A percentile compares a stretch with the other conserved stretches of the same genome.
Conservation (phyloP, 2,113 vertebrate genomes). For the Piprites chloris region DNA sequence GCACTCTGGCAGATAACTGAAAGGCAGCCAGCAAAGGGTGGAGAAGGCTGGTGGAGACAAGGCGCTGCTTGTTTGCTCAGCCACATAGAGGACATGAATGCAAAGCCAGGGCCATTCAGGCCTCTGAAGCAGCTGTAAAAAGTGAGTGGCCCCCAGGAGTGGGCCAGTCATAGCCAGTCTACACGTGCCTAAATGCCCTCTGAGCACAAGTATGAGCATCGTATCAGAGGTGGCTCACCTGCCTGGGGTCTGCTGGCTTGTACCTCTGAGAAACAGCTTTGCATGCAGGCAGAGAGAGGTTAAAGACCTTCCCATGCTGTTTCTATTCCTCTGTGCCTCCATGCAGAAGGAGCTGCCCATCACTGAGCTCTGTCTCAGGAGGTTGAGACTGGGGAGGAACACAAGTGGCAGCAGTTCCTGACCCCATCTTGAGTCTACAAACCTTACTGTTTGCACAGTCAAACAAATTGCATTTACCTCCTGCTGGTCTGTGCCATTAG, state of each 20-base stretch:
- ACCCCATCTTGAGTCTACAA: not conserved
- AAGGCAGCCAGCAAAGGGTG: conserved; percentile 49
- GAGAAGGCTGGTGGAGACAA: conserved; percentile 31
- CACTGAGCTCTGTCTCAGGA: not conserved
- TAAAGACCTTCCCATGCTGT: not conserved
- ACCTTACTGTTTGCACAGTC: not conserved
- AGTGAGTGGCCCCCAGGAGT: not conserved
- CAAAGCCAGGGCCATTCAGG: not conserved
- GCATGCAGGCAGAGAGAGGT: not conserved
- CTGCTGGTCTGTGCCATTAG: not conserved
- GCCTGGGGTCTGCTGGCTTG: not conserved
- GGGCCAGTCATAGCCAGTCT: not conserved
- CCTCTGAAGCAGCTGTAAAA: not conserved
- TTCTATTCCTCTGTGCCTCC: not conserved
- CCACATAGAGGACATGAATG: not conserved
- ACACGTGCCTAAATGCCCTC: not conserved
- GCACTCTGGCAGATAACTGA: conserved; percentile 56
- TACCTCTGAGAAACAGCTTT: not conserved
- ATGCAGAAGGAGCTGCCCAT: not conserved
- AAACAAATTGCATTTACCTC: not conserved
- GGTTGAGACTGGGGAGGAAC: rapidly evolving
- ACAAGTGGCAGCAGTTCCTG: not conserved
- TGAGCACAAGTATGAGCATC: not conserved
- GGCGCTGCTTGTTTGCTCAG: conserved; percentile 44
- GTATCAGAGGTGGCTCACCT: not conserved